Evolutionary conservation across 2,113 vertebrate species (phyloP).

Genomic region (Sorex araneus): DNA sequence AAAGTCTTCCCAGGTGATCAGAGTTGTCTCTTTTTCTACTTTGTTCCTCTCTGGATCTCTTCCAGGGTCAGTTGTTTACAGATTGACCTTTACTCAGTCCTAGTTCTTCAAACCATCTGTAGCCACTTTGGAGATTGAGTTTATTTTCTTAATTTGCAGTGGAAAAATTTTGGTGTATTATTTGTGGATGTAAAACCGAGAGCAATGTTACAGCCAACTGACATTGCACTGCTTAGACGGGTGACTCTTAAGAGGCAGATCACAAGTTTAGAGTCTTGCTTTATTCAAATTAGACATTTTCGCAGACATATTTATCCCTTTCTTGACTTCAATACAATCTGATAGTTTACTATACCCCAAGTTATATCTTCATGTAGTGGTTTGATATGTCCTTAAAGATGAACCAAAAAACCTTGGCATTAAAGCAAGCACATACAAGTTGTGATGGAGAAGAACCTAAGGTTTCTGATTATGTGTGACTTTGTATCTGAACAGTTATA

Average conservation of each 20-base stretch:
- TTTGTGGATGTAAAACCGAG: slow-evolving; percentile 41
- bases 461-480: slow-evolving; percentile 66
- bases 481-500: slow-evolving; percentile 65
- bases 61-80: slow-evolving; percentile 47
- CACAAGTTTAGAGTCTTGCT: slow-evolving; percentile 45
- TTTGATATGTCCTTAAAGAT: slow-evolving; percentile 24
- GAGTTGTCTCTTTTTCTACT: slow-evolving; percentile 36
- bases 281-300: slow-evolving; percentile 66
- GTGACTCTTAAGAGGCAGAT: slow-evolving; percentile 63
- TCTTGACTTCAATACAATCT: slow-evolving; percentile 56
- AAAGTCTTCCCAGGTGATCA: background rate
- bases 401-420: slow-evolving; percentile 63
- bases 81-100: slow-evolving; percentile 60
- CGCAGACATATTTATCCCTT: slow-evolving; percentile 40
- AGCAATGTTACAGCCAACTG: slow-evolving; percentile 48
- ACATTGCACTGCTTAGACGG: background rate
- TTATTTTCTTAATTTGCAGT: slow-evolving; percentile 67
- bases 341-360: slow-evolving; percentile 49
- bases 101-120: slow-evolving; percentile 66
- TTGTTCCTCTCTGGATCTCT: slow-evolving; percentile 41
- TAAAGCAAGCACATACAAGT: slow-evolving; percentile 63
- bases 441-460: slow-evolving; percentile 63
- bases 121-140: slow-evolving; percentile 14
- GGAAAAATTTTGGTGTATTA: slow-evolving; percentile 56
- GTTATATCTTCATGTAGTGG: slow-evolving; percentile 20